Evolutionary conservation across 1,140 invertebrate genomes (phyloP).

Genomic region (Diplogasteroides magnus): DNA sequence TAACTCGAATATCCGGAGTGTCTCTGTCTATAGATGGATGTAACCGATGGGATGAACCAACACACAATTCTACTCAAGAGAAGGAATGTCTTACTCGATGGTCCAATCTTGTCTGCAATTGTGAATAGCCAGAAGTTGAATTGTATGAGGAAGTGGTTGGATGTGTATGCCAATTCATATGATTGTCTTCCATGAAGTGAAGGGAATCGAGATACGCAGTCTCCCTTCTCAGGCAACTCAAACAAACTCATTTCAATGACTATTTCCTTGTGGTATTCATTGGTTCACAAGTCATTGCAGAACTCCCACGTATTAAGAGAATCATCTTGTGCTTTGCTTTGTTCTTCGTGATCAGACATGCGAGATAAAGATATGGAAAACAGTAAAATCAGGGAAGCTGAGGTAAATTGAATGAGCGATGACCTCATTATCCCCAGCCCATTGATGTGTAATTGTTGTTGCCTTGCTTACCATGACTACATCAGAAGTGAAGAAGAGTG

Average conservation of each 20-base stretch:
- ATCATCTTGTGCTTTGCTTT: no score
- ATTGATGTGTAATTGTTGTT: no score
- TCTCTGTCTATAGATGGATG: no score
- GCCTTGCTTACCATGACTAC: conserved; percentile 26
- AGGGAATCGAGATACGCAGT: conserved; percentile 20
- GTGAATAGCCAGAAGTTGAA: conserved; percentile 48
- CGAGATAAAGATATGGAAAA: no score
- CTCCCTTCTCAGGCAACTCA: conserved; percentile 22
- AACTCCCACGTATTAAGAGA: no score
- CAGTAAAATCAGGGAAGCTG: conserved; percentile 6
- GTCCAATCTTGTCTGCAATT: conserved; percentile 37
- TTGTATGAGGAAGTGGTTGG: conserved; percentile 11
- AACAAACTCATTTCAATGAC: background rate
- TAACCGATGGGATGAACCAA: no score
- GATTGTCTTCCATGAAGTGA: conserved; percentile 10
- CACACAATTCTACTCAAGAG: no score
- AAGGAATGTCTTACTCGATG: conserved; percentile 31
- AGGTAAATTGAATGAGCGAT: conserved; percentile 5
- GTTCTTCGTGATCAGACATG: no score
- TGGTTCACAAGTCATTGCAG: no score
- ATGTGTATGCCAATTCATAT: conserved; percentile 17
- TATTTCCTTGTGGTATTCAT: background rate
- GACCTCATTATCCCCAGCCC: no score
- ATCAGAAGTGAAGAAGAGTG: conserved; percentile 45
- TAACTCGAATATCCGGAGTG: no score